These are phyloP conservation scores for Bolinopsis microptera DNA, from an alignment of 37 sponge, comb jelly and placozoan species.

Conservation along the genomic window DNA sequence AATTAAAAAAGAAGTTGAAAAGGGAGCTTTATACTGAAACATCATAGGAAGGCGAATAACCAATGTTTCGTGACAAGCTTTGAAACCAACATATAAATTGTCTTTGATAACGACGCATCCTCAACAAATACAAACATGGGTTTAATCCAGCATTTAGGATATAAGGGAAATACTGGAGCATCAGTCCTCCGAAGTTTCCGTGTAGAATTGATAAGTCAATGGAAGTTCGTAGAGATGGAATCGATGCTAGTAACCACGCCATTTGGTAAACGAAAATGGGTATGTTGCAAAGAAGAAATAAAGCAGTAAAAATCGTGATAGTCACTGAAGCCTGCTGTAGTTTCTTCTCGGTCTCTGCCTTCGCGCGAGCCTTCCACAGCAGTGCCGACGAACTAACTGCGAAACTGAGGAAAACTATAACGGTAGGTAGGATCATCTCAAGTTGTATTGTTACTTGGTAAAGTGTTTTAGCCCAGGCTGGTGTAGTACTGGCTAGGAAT, in stretches of 20 bases:
- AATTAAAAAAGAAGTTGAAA: too few relatives aligned
- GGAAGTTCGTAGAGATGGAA: not conserved
- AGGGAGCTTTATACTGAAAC: not conserved
- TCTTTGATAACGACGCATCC: not conserved
- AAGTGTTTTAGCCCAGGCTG: not conserved
- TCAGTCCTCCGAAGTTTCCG: not conserved
- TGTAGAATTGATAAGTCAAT: not conserved
- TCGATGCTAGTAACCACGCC: not conserved
- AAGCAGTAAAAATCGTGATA: not conserved
- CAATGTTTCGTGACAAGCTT: not conserved
- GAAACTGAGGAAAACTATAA: not conserved
- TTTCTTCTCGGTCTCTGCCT: not conserved
- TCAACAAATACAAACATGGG: not conserved
- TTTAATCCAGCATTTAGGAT: not conserved
- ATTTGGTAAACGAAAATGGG: not conserved
- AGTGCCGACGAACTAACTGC: not conserved
- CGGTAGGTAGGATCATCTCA: not conserved
- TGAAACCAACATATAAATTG: not conserved
- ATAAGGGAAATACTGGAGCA: not conserved
- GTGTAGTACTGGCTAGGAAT: not conserved
- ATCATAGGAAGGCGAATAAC: not conserved
- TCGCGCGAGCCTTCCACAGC: not conserved
- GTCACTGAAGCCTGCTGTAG: not conserved
- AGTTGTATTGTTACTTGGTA: not conserved
- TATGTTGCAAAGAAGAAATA: not conserved